Evolutionary conservation across 2,113 vertebrate species (phyloP).

Genomic region (Antechinus stuartii): DNA sequence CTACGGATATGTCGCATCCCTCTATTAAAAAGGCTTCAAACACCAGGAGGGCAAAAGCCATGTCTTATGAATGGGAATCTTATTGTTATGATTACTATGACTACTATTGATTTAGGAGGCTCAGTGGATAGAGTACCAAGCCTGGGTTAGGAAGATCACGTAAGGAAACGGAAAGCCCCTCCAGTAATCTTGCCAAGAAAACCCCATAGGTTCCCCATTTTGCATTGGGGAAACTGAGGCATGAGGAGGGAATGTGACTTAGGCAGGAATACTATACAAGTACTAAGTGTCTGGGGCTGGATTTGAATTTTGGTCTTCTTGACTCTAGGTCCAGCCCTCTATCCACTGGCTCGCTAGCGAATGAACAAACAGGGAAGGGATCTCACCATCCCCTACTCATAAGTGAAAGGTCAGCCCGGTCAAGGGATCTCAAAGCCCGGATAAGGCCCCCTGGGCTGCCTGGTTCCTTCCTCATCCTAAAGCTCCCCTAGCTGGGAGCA

Average conservation of each 20-base stretch:
- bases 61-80: background rate
- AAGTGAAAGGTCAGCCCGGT: background rate
- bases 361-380: background rate
- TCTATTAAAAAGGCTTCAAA: background rate
- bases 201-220: background rate
- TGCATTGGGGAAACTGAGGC: background rate
- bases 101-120: background rate
- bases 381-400: background rate
- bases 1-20: too few species aligned
- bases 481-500: background rate
- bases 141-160: background rate
- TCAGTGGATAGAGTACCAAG: background rate
- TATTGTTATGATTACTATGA: background rate
- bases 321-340: background rate
- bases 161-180: background rate
- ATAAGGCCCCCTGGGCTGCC: background rate
- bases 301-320: background rate
- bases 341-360: background rate
- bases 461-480: background rate
- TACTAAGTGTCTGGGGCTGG: background rate
- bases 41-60: background rate
- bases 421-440: background rate
- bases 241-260: background rate
- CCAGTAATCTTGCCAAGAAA: background rate
- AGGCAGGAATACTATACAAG: background rate